Evolutionary conservation across 2,888 invertebrate species (phyloP).

Genomic region (Tipula lateralis): DNA sequence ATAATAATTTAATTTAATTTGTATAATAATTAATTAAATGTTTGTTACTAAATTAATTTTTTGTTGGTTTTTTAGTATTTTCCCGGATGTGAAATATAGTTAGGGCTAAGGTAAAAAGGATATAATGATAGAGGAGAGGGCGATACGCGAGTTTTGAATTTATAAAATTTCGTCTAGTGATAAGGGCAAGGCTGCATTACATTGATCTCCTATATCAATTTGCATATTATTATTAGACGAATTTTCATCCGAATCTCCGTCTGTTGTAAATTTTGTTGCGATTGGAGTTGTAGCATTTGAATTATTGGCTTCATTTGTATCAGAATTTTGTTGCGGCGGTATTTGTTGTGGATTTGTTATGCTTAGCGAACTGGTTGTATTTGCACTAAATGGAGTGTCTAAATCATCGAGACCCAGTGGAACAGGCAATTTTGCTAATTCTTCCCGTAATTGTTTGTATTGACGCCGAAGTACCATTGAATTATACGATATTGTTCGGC

Average conservation of each 20-base stretch:
- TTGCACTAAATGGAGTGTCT: constrained; percentile 55
- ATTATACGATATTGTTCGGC: constrained; percentile 70
- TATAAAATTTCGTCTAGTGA: constrained; percentile 25
- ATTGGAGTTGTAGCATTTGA: neutral
- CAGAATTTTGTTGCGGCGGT: neutral
- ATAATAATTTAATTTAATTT: neutral
- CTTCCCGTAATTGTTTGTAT: constrained; percentile 78
- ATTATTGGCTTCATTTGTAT: neutral
- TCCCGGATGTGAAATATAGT: neutral
- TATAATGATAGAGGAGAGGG: neutral
- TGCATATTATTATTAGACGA: constrained; percentile 15
- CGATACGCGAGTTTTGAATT: neutral
- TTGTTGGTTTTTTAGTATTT: neutral
- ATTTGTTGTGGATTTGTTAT: constrained; percentile 14
- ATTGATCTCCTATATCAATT: constrained; percentile 20
- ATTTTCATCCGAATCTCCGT: neutral
- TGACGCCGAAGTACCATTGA: constrained; percentile 74
- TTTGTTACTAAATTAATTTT: neutral
- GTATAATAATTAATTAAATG: constrained; percentile 11
- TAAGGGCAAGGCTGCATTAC: constrained; percentile 12
- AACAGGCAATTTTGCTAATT: constrained; percentile 74
- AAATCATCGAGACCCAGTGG: constrained; percentile 71
- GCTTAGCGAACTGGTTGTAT: constrained; percentile 34
- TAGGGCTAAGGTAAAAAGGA: neutral
- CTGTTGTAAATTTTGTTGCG: neutral